phyloP scores from a whole-genome alignment of 2,113 vertebrate species.

The Podarcis raffonei region DNA sequence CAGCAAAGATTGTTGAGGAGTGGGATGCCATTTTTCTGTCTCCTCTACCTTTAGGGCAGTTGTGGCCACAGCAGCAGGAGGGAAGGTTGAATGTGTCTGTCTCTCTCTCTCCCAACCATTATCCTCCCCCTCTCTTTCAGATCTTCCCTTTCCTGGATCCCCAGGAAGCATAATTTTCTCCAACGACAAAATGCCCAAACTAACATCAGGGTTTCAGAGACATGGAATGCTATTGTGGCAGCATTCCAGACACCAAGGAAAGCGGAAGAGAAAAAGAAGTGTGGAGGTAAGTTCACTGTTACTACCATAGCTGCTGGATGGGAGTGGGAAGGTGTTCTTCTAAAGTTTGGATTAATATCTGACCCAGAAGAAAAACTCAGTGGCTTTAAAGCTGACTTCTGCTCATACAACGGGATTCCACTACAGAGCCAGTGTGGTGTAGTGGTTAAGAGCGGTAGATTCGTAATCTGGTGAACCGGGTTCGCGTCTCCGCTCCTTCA shows the following conservation, averaged over 20 bases:
- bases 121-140: neutral
- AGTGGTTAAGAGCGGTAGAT: too few relatives aligned
- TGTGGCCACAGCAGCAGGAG: neutral
- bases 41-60: too few relatives aligned
- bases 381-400: neutral
- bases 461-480: too few relatives aligned
- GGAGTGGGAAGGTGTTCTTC: too few relatives aligned
- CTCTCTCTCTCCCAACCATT: neutral
- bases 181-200: neutral
- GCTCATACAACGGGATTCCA: too few relatives aligned
- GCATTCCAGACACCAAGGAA: neutral
- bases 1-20: neutral
- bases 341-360: neutral
- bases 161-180: neutral
- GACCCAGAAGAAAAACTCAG: neutral
- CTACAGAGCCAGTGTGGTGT: too few relatives aligned
- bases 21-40: neutral
- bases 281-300: neutral
- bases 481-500: too few relatives aligned
- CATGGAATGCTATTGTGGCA: neutral
- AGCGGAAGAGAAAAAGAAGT: neutral
- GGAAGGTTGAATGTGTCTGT: neutral
- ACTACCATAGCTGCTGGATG: neutral
- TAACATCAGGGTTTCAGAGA: neutral
- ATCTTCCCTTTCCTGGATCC: neutral